phyloP scores from a whole-genome alignment of 2,113 vertebrate genomes.

The Pardalotus punctatus region DNA sequence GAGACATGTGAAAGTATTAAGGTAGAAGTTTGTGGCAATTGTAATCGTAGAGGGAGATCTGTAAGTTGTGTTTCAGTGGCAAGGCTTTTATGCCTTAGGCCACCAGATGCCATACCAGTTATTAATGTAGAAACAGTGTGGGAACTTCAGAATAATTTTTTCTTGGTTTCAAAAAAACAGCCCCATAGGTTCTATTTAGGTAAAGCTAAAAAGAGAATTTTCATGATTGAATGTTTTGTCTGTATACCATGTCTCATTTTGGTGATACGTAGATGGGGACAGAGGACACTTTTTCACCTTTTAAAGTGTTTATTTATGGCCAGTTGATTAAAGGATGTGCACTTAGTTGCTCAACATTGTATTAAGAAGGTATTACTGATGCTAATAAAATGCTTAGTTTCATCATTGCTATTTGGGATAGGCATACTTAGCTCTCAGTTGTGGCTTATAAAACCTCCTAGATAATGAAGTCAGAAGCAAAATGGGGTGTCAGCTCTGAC shows the following conservation, averaged over 20 bases:
- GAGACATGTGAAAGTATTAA: background rate
- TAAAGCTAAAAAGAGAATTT: background rate
- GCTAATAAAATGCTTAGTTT: slow-evolving; percentile 32
- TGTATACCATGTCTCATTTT: background rate
- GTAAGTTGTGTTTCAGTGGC: background rate
- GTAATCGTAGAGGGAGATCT: background rate
- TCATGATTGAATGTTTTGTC: background rate
- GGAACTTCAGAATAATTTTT: background rate
- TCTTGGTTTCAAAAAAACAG: background rate
- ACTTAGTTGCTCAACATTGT: slow-evolving; percentile 37
- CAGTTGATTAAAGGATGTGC: slow-evolving; percentile 31
- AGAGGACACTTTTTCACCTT: background rate
- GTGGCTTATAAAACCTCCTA: background rate
- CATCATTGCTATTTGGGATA: background rate
- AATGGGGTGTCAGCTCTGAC: background rate
- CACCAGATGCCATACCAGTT: background rate
- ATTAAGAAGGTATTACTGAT: slow-evolving; percentile 64
- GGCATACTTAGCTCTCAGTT: background rate
- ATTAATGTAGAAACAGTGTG: background rate
- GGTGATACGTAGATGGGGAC: background rate
- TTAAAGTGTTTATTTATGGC: slow-evolving; percentile 5
- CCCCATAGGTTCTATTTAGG: background rate
- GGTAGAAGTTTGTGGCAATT: background rate
- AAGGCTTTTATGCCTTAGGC: background rate
- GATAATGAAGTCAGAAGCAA: background rate